Evolutionary conservation across 2,797 vertebrate genomes (phyloP).

Genomic region (Manis pentadactyla): DNA sequence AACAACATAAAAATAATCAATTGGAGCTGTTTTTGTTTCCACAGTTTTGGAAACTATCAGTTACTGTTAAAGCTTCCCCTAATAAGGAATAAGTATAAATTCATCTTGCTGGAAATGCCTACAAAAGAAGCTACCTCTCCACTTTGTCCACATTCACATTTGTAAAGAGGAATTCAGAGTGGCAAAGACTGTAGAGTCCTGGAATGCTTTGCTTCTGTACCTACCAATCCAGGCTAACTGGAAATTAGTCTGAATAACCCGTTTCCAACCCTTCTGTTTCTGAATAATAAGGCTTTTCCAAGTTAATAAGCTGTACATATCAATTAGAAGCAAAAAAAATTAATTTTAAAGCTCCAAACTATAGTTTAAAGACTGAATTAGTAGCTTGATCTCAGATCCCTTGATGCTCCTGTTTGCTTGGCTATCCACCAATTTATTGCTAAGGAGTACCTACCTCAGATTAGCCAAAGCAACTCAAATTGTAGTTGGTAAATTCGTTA

Average conservation of each 20-base stretch:
- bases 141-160: background rate
- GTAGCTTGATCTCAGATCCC: background rate
- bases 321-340: background rate
- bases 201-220: background rate
- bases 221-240: background rate
- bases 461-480: slow-evolving; percentile 11
- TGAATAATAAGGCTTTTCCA: background rate
- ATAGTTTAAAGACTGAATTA: background rate
- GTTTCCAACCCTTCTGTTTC: background rate
- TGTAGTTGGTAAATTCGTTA: slow-evolving; percentile 25
- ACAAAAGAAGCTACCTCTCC: background rate
- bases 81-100: background rate
- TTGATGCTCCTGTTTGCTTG: background rate
- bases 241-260: background rate
- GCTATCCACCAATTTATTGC: background rate
- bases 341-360: background rate
- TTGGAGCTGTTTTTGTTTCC: background rate
- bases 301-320: background rate
- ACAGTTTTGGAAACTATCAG: slow-evolving; percentile 7
- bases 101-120: slow-evolving; percentile 22
- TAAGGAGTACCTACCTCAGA: background rate
- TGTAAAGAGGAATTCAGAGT: slow-evolving; percentile 4
- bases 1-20: background rate
- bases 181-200: background rate
- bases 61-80: background rate